A percentile compares a stretch with the other conserved stretches of the same genome.
phyloP scores from a whole-genome alignment of 2,888 invertebrate genomes.

The Ligdia adustata region DNA sequence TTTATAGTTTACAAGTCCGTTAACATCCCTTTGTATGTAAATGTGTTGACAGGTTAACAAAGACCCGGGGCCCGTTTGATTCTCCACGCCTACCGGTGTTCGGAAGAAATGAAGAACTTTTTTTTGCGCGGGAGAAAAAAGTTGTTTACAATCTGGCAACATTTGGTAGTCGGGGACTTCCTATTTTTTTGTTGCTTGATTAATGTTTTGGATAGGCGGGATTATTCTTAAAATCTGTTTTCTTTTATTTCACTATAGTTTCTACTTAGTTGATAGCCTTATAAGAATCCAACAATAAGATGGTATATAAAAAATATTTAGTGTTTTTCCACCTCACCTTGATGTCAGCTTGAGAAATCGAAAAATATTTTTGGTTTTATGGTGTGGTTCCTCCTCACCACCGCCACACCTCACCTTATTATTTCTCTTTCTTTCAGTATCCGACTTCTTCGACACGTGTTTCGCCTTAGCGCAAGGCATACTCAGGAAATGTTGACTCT shows the following conservation, averaged over 20 bases:
- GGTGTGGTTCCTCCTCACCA: too few species aligned
- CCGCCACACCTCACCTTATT: too few species aligned
- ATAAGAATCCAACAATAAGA: too few species aligned
- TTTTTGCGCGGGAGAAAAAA: conserved; percentile 24
- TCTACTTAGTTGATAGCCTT: too few species aligned
- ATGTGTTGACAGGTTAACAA: conserved; percentile 53
- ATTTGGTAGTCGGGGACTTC: not conserved
- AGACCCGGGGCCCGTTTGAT: conserved; percentile 32
- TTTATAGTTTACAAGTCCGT: conserved; percentile 32
- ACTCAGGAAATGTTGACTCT: too few species aligned
- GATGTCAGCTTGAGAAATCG: too few species aligned
- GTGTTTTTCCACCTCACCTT: too few species aligned
- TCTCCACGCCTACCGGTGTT: conserved; percentile 42
- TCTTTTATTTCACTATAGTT: not conserved
- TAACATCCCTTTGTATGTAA: conserved; percentile 56
- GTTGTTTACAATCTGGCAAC: conserved; percentile 23
- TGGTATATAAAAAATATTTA: too few species aligned
- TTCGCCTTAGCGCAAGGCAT: too few species aligned
- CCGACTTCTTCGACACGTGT: too few species aligned
- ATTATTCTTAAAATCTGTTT: not conserved
- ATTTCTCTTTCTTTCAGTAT: too few species aligned
- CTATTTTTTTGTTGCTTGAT: conserved; percentile 7
- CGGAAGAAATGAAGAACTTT: conserved; percentile 13
- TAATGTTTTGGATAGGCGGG: not conserved
- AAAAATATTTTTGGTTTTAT: too few species aligned